Conservation (phyloP, 2,113 vertebrate genomes). For the Scomber japonicus region DNA sequence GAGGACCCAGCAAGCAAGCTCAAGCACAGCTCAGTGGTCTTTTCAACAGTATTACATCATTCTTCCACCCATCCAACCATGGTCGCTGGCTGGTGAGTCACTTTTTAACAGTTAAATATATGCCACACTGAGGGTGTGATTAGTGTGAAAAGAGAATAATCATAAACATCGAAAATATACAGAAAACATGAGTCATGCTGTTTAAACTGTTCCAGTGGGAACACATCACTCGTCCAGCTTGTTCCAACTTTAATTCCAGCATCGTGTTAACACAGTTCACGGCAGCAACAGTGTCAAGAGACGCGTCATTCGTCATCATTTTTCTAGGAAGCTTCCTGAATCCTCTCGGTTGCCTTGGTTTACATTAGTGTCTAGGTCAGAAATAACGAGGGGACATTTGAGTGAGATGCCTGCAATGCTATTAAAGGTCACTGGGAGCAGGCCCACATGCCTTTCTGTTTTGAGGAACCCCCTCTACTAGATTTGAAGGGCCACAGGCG, state of each 20-base stretch:
- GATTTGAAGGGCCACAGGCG: slow-evolving; percentile 40
- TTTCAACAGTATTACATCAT: slow-evolving; percentile 96
- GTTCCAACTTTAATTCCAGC: slow-evolving; percentile 10
- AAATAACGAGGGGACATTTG: slow-evolving; percentile 57
- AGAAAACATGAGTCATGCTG: neutral
- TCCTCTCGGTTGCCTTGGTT: slow-evolving; percentile 8
- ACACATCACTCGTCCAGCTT: neutral
- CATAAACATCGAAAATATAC: neutral
- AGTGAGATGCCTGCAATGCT: slow-evolving; percentile 48
- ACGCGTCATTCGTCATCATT: slow-evolving; percentile 11
- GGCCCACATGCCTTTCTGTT: slow-evolving; percentile 76
- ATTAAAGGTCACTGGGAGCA: slow-evolving; percentile 66
- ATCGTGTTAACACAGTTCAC: neutral
- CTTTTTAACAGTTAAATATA: neutral
- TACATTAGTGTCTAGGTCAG: slow-evolving; percentile 33
- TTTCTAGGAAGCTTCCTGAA: slow-evolving; percentile 48
- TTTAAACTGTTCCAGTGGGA: neutral
- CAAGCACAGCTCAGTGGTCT: slow-evolving; percentile 95
- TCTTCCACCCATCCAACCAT: slow-evolving; percentile 98
- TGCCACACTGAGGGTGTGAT: neutral
- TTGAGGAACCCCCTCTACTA: slow-evolving; percentile 51
- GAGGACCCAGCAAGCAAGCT: slow-evolving; percentile 94
- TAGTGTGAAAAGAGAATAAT: neutral
- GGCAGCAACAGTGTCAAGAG: slow-evolving; percentile 5
- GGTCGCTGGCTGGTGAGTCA: slow-evolving; percentile 97